These are phyloP conservation scores for Aricia artaxerxes DNA, from an alignment of 2,888 invertebrate genomes.

Conservation along the genomic window DNA sequence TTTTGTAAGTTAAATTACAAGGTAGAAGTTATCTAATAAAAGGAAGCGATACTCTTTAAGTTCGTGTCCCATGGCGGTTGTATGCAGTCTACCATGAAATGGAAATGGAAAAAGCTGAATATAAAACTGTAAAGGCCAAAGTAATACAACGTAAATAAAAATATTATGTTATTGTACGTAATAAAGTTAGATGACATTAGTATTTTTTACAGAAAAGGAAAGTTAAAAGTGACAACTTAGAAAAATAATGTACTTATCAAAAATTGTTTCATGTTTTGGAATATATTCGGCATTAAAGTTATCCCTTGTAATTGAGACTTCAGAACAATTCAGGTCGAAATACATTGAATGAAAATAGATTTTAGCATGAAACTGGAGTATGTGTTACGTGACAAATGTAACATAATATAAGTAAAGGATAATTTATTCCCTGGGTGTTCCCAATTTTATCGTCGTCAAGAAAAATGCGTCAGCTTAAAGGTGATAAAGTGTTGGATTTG, in stretches of 20 bases:
- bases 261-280: no score
- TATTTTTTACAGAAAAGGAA: no score
- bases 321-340: not conserved
- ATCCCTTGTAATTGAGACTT: not conserved
- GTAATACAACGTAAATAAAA: not conserved
- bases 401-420: not conserved
- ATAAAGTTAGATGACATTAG: no score
- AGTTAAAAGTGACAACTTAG: no score
- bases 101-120: not conserved
- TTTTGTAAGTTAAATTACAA: not conserved
- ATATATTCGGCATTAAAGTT: no score
- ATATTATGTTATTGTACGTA: not conserved
- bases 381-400: conserved; percentile 22
- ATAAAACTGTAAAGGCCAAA: not conserved
- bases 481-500: conserved; percentile 28
- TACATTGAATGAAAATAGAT: not conserved
- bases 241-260: no score
- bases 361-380: not conserved
- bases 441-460: conserved; percentile 25
- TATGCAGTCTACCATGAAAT: conserved; percentile 8
- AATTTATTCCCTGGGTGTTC: conserved; percentile 22
- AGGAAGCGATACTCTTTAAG: not conserved
- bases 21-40: conserved; percentile 12
- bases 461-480: conserved; percentile 30
- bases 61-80: conserved; percentile 15